Evolutionary conservation across 2,113 vertebrate genomes (phyloP), one percentile per base, ranked within the genome.

Genomic region (Heterocephalus glaber): DNA sequence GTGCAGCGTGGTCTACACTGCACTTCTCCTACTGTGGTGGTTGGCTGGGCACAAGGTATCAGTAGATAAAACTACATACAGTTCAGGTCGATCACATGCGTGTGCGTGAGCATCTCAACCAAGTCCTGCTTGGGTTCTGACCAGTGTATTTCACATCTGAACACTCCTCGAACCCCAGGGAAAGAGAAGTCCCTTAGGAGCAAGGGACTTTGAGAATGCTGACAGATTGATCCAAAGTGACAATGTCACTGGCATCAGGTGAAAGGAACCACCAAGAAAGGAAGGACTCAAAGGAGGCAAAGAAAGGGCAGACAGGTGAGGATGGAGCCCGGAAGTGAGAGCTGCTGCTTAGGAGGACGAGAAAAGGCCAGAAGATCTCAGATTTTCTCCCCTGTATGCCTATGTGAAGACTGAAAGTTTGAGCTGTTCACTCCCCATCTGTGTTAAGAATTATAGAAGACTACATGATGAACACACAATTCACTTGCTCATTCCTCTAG

Each of bases 311-410:
- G 26, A 24, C 0, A 38, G 63, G 20, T n/a, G 72, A 66, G 33
- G 80, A 52, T 49, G 20, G 11, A 65, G 61, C 56, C 41, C 14
- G 0, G 9, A 60, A 61, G 19, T 58, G 1, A 70, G 52, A 47
- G 56, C 1, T 0, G 7, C 38, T 7, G 49, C 60, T 58, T 14
- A 28, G 49, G 33, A 26, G 3, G 0, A 58, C 41, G 52, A 61
- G 52, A 52, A 38, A 74, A 58, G 38, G 35, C 35, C 2, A 70
- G 68, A 70, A 28, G n/a, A 2, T 10, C 41, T 9, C 1, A 0
- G 19, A 14, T 19, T 38, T 3, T 38, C 65, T 22, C 20, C 79
- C 77, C 5, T 30, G 35, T 44, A 9, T 0, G 0, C 10, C 38
- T 63, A 58, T 19, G 35, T 2, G 6, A 58, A 66, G 74, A 24